Evolutionary conservation across 2,888 invertebrate species (phyloP).

Genomic region (Allolobophora icterica): DNA sequence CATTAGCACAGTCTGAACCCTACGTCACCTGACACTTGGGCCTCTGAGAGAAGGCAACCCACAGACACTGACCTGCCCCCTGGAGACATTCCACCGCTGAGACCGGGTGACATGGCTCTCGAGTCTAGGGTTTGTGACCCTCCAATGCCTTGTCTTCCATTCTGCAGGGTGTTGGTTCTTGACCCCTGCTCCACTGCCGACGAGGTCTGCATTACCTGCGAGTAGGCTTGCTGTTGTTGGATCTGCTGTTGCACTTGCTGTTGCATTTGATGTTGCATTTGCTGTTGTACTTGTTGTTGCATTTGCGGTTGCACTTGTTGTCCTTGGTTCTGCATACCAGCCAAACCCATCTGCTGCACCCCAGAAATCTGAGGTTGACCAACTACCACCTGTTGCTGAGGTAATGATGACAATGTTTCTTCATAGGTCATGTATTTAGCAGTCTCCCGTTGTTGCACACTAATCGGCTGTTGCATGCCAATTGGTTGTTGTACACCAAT

Average conservation of each 20-base stretch:
- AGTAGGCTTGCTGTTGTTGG: background rate
- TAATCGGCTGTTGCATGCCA: too few species aligned
- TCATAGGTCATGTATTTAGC: background rate
- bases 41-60: too few species aligned
- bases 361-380: background rate
- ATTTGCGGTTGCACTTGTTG: background rate
- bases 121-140: background rate
- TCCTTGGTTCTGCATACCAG: background rate
- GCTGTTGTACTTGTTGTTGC: background rate
- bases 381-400: background rate
- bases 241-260: background rate
- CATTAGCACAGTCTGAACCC: too few species aligned
- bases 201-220: background rate
- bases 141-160: conserved; percentile 4
- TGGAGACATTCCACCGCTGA: background rate
- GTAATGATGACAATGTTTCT: background rate
- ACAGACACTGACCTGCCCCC: background rate
- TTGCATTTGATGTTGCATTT: background rate
- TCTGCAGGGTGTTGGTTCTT: background rate
- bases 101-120: background rate
- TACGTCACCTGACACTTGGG: too few species aligned
- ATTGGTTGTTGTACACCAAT: background rate
- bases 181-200: background rate
- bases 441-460: background rate
- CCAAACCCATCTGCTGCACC: background rate